Base-by-base conservation (phyloP, 64 coral and sea anemone species). In the Montipora cactus region DNA sequence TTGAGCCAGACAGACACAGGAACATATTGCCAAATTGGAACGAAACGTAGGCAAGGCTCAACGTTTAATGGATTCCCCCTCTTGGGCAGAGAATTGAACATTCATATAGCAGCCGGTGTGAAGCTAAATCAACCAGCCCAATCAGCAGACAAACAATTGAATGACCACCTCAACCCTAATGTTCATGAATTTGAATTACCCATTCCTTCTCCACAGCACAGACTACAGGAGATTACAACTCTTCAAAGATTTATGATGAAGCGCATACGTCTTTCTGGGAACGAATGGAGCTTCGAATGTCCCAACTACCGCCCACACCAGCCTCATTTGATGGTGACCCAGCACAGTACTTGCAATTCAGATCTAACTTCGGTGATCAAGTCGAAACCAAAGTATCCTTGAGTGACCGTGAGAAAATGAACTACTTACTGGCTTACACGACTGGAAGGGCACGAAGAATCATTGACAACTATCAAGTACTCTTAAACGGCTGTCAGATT, bases 231-330 rank as follows among this genome's bases (percentile, higher is more conserved):
- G 16, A 47, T 80, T 21, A n/a, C 20, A 55, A 47, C n/a, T 15
- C 74, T 49, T 73, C 48, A 78, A 48, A 23, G 73, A 20, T 74
- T 51, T 77, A 51, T 74, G 1, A 58, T 53, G 47, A 55, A 70
- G 64, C 81, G 87, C 53, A 57, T 57, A 2, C 53, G 53, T 57
- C 53, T 57, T 57, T 57, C 53, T 57, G 53, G 53, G 53, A 95
- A 66, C 87, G 88, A 76, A 89, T 94, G 92, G 92, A 93, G 88
- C 62, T 94, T 23, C 45, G 92, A 70, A 89, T 94, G 92, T 81
- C 84, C 18, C 92, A 88, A 81, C 78, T 77, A 75, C 92, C 84
- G 53, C 53, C 53, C 53, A 57, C 53, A 57, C 53, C 53, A 57
- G 53, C 53, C 1, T 2, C 53, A 57, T 57, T 57, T 57, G 53